Evolutionary conservation across 2,797 vertebrate genomes (phyloP).

Genomic region (Mormyrus proboscirostris): DNA sequence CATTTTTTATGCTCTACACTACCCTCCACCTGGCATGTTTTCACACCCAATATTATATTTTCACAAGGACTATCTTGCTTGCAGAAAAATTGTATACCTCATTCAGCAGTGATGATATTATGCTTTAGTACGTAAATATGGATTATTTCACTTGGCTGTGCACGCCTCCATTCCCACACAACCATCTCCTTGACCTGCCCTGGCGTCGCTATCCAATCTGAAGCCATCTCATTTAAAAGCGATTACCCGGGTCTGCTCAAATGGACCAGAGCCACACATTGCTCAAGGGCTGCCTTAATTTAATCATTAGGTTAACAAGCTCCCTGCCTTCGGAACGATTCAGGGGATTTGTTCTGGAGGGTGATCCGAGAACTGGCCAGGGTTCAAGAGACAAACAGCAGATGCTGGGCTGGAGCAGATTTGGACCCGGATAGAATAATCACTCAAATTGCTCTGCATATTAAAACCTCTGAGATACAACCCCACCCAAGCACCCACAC

Average conservation of each 20-base stretch:
- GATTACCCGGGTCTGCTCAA: conserved; percentile 89
- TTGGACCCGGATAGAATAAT: conserved; percentile 75
- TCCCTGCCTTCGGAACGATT: conserved; percentile 84
- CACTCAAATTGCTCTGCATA: conserved; percentile 81
- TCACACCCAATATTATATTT: conserved; percentile 41
- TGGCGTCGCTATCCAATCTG: conserved; percentile 58
- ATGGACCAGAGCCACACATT: conserved; percentile 87
- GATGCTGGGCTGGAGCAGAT: conserved; percentile 58
- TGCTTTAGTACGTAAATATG: conserved; percentile 7
- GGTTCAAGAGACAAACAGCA: conserved; percentile 64
- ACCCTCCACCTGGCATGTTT: background rate
- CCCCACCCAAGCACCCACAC: conserved; percentile 11
- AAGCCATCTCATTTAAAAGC: conserved; percentile 83
- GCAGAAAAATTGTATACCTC: background rate
- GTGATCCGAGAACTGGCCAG: conserved; percentile 78
- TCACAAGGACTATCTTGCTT: conserved; percentile 32
- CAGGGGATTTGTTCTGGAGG: conserved; percentile 87
- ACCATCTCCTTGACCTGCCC: conserved; percentile 70
- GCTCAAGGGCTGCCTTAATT: conserved; percentile 95
- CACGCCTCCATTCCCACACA: conserved; percentile 44
- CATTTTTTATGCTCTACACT: background rate
- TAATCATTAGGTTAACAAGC: conserved; percentile 97
- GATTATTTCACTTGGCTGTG: conserved; percentile 4
- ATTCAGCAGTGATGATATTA: background rate
- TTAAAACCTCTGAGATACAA: conserved; percentile 40